phyloP scores from a whole-genome alignment of 2,797 vertebrate species.

The Nothura maculosa region DNA sequence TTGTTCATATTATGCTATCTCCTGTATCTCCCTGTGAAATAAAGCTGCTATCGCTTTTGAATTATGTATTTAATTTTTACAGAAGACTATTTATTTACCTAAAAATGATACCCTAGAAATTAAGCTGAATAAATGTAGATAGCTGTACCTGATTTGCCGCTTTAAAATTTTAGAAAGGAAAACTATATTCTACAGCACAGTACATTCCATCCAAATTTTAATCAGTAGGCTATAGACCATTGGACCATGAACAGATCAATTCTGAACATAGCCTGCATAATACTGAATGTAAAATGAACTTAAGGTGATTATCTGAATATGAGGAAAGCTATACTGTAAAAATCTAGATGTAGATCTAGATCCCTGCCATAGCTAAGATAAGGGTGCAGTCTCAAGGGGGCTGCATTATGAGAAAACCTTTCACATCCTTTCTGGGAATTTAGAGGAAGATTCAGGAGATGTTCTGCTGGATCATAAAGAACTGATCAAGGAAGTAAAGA shows the following conservation, averaged over 20 bases:
- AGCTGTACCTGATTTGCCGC: background rate
- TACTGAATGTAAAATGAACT: background rate
- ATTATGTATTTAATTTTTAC: background rate
- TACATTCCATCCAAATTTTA: background rate
- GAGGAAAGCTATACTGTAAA: background rate
- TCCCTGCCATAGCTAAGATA: background rate
- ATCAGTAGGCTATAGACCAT: background rate
- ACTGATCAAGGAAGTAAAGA: too few relatives aligned
- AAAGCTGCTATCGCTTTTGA: accelerated
- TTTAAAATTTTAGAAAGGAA: background rate
- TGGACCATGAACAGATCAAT: background rate
- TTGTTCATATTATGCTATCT: background rate
- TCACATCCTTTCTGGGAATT: background rate
- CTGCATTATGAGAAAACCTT: background rate
- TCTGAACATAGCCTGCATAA: too few relatives aligned
- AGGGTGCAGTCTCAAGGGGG: background rate
- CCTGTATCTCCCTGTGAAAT: background rate
- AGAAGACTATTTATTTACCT: background rate
- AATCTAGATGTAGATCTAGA: background rate
- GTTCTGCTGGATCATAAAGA: background rate
- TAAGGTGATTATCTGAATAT: background rate
- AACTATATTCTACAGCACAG: background rate
- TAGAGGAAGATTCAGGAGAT: background rate
- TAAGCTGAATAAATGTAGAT: background rate
- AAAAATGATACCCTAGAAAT: background rate